These are phyloP conservation scores for Bathybates hornii DNA, from an alignment of 2,113 vertebrate genomes.

Conservation along the genomic window DNA sequence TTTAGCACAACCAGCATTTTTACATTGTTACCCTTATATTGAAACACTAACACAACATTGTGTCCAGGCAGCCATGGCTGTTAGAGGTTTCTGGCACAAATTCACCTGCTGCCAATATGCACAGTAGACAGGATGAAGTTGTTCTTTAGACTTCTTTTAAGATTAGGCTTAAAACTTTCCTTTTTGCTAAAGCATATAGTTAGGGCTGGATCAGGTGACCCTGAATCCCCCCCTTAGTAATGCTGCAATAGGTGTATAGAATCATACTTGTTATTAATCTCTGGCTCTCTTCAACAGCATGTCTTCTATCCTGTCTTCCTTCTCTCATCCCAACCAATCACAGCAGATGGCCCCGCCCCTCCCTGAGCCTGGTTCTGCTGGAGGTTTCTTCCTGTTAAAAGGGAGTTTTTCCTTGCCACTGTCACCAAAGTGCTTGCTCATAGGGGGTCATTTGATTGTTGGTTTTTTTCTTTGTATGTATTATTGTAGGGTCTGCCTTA, in stretches of 20 bases:
- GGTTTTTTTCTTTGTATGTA: rapidly evolving
- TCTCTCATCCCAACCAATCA: rapidly evolving
- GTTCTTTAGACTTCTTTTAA: neutral
- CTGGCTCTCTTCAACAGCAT: neutral
- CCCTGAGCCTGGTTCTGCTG: neutral
- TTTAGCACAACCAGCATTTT: neutral
- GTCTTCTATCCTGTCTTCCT: neutral
- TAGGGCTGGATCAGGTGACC: rapidly evolving
- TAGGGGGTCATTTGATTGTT: rapidly evolving
- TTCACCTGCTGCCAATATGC: neutral
- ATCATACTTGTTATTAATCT: neutral
- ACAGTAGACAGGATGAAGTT: neutral
- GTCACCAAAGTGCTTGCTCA: rapidly evolving
- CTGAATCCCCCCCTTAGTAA: rapidly evolving
- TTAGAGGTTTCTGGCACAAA: neutral
- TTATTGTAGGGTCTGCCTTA: neutral
- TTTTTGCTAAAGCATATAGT: neutral
- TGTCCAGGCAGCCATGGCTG: neutral
- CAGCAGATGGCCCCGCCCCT: neutral
- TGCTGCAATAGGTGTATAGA: neutral
- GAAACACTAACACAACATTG: neutral
- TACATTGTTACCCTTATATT: neutral
- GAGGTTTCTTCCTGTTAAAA: neutral
- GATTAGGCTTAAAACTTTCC: neutral
- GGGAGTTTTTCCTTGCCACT: rapidly evolving